Evolutionary conservation across 2,113 vertebrate species (phyloP), one percentile per base, ranked within the genome.

Genomic region (Ceyx cyanopectus): DNA sequence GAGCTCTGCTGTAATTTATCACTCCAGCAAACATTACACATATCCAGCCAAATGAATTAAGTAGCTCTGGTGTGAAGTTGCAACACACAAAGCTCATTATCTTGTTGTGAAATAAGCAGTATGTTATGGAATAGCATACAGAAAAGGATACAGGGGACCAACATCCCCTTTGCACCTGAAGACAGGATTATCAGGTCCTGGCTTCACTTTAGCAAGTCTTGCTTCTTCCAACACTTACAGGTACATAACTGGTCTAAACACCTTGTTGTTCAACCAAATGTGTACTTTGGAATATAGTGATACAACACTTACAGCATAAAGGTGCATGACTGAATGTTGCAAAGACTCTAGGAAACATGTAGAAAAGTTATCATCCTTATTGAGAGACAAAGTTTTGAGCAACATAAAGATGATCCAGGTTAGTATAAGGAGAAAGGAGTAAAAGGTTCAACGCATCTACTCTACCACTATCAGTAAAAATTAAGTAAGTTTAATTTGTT

Each of bases 41-140:
- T 92, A 40, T 37, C 77, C 84, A 93, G 37, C 14, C 70, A 78
- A 65, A 27, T 5, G 19, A 93, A 87, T 51, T 89, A 85, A 87
- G 75, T 69, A 92, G 62, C 37, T 87, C 60, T 87, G 50, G 46
- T 70, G 43, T 82, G n/a, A 81, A 89, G 67, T 62, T 96, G 87
- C 89, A 92, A 91, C 91, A 94, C 29, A 81, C 2, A 2, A 66
- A 37, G 32, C 79, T 74, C 43, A 84, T 84, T 72, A 86, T 27
- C 24, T 81, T 62, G 40, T 86, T 96, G 81, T 66, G 89, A 91
- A 93, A 95, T 85, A 57, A 72, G 45, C 16, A 76, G n/a, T 87
- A 45, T 65, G n/a, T 69, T 87, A 87, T 57, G 53, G 78, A 81
- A 92, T 78, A 87, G 16, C 50, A 87, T 14, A 75, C 81, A 68